Conservation (phyloP, 2,888 invertebrate species). For the Acanthosepion lycidas region DNA sequence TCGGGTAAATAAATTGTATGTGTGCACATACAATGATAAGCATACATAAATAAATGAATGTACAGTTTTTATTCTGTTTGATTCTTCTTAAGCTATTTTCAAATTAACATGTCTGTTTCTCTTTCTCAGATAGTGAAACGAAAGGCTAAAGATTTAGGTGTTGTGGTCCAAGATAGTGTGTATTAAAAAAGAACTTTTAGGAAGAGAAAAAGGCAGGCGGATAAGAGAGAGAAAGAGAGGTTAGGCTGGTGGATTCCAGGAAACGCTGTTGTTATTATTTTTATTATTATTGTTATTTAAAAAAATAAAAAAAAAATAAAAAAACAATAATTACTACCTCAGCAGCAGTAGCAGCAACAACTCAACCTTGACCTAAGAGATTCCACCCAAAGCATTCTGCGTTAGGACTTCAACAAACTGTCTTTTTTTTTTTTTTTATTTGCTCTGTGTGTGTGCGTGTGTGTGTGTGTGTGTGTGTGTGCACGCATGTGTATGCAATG, state of each 20-base stretch:
- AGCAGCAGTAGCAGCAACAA: neutral
- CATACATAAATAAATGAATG: neutral
- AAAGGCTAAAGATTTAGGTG: neutral
- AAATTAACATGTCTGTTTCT: neutral
- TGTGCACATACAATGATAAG: neutral
- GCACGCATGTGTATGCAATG: neutral
- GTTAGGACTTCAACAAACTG: conserved; percentile 44
- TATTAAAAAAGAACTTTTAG: neutral
- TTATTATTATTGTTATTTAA: neutral
- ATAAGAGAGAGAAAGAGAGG: too few relatives aligned
- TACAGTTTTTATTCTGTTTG: neutral
- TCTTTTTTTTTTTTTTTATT: neutral
- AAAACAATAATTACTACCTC: neutral
- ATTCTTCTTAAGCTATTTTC: neutral
- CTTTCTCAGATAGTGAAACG: neutral
- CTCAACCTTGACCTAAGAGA: conserved; percentile 47
- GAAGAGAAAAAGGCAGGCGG: neutral
- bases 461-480: neutral
- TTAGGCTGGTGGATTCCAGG: conserved; percentile 24
- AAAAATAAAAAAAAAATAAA: neutral
- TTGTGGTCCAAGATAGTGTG: neutral
- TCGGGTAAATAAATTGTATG: neutral
- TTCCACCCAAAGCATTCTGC: conserved; percentile 52
- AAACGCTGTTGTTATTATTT: neutral
- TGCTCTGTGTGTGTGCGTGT: neutral